Evolutionary conservation across 2,888 invertebrate species (phyloP), one percentile per base, ranked within the genome.

Genomic region (Myopa tessellatipennis): DNA sequence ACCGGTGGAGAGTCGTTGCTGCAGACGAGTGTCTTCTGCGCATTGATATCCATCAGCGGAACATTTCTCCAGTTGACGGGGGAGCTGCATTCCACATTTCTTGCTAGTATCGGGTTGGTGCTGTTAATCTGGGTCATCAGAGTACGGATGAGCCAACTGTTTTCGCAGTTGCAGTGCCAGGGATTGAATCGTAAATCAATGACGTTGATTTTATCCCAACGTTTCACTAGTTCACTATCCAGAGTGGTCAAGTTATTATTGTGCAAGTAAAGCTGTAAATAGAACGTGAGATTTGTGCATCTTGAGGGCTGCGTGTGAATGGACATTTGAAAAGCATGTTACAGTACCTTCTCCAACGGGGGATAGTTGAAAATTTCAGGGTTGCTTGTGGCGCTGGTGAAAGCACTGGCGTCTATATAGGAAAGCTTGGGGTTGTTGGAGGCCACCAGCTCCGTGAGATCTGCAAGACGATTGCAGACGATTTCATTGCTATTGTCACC

Each of bases 131-230:
- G 85, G 0, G 91, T 91, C 67, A 92, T 91, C 69, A 95, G 87
- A n/a, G 91, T 89, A 52, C 92, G 91, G 18, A 95, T 92, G 89
- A 96, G 91, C 92, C 94, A 94, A 84, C 94, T 93, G 78, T 95
- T 95, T 79, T 93, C 91, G 84, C 94, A 95, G 86, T 95, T 95
- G 85, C 96, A 96, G 40, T 91, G 90, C 93, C 92, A 96, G 0
- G 94, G 93, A 86, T 96, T 96, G 83, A 91, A 91, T 55, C 92
- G 91, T 10, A 96, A 90, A 81, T 95, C 93, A 72, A 96, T 86
- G 72, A 90, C 90, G 45, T 91, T 90, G 18, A 96, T 86, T 45
- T 91, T 88, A 83, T 94, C 93, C 96, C 95, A 96, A 74, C 93
- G 92, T 0, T 92, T 91, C 4, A 95, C 92, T n/a, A 96, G 87